Evolutionary conservation across 2,113 vertebrate genomes (phyloP).

Genomic region (human (Homo sapiens)): DNA sequence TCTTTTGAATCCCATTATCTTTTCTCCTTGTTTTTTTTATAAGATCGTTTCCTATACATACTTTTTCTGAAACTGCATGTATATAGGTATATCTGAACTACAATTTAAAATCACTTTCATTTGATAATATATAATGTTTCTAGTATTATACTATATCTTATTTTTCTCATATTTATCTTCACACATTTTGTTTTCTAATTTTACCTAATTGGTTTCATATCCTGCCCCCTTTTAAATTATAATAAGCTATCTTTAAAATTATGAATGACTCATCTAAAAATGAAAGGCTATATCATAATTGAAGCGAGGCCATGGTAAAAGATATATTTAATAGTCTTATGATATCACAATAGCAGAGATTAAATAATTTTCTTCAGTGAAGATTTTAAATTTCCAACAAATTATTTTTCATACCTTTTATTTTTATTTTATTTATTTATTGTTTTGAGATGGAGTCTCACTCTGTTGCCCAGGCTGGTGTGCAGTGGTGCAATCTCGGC

Average conservation of each 20-base stretch:
- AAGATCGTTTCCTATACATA: background rate
- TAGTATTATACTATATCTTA: background rate
- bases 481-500: no score
- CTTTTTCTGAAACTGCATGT: background rate
- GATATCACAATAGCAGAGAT: background rate
- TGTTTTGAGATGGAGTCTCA: no score
- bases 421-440: no score
- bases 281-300: background rate
- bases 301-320: background rate
- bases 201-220: background rate
- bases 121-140: background rate
- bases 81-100: background rate
- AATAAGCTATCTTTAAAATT: background rate
- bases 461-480: no score
- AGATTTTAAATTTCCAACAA: background rate
- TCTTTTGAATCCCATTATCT: background rate
- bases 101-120: background rate
- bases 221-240: background rate
- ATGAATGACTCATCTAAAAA: background rate
- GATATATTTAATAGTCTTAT: background rate
- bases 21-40: background rate
- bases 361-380: background rate
- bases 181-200: slow-evolving; percentile 1
- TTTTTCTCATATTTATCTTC: background rate
- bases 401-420: background rate